Evolutionary conservation across 2,113 vertebrate genomes (phyloP), one percentile per base, ranked within the genome.

Genomic region (Bungarus multicinctus): DNA sequence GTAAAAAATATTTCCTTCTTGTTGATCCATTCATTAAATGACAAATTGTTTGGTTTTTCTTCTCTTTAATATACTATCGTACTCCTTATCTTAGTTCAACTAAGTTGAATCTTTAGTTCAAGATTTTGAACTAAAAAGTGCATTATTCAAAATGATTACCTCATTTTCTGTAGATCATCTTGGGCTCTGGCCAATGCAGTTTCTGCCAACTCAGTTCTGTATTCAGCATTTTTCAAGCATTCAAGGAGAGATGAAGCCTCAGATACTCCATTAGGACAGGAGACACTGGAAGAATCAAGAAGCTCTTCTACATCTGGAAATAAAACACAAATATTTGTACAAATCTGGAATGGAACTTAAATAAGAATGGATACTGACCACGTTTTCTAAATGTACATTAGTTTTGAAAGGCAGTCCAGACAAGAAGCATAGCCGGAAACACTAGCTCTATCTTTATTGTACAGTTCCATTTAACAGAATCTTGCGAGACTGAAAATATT

Each of bases 161-260:
- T 99, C 97, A 99, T 98, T 96, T 98, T 99, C 34, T 99, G 98
- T 55, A 99, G 97, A 94, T 99, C 99, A 11, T 99, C 98, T 55
- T 98, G 98, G 8, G 98, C 98, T 96, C 98, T 97, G 81, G 97
- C 97, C 94, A 99, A 94, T 0, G 98, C 98, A 90, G 98, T 98
- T 95, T 99, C 99, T 14, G 98, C 97, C 0, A 94, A 95, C 52
- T 95, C 95, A 18, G 98, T 98, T 96, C 98, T 97, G 50, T 97
- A 97, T 93, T 99, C 98, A 0, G 98, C 98, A 0, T 39, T 94
- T 92, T 97, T 97, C n/a, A 98, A 92, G 27, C 97, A 98, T 34
- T 97, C 98, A 50, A 98, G 96, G 58, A 98, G 94, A 27, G 94
- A 93, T 90, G 92, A 2, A 4, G 87, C 93, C 91, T 94, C 97